phyloP scores from a whole-genome alignment of 2,888 invertebrate genomes.

The Xanthorhoe spadicearia region DNA sequence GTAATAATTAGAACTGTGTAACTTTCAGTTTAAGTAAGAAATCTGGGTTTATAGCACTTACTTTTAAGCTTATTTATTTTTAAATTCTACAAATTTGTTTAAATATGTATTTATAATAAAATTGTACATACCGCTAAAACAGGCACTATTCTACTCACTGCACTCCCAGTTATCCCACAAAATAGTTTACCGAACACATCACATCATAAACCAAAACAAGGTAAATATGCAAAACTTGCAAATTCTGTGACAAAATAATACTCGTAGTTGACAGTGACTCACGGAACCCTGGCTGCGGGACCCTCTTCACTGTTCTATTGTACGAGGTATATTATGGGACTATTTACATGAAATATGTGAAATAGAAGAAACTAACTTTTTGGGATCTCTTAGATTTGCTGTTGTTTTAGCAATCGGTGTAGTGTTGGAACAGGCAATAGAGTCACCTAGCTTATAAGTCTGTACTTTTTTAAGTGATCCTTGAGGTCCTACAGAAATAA shows the following conservation, averaged over 20 bases:
- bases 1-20: too few relatives aligned
- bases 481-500: too few relatives aligned
- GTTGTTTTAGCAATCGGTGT: slow-evolving; percentile 8
- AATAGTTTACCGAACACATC: too few relatives aligned
- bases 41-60: too few relatives aligned
- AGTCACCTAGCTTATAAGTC: too few relatives aligned
- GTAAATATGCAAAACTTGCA: slow-evolving; percentile 16
- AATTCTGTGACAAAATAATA: slow-evolving; percentile 28
- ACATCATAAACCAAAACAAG: neutral
- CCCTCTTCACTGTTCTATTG: slow-evolving; percentile 26
- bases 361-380: slow-evolving; percentile 13
- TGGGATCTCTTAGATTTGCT: neutral
- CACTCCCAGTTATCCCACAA: neutral
- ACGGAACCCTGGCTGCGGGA: slow-evolving; percentile 9
- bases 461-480: too few relatives aligned
- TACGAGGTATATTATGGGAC: too few relatives aligned
- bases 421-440: too few relatives aligned
- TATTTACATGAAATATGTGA: slow-evolving; percentile 27
- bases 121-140: neutral
- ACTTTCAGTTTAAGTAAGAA: too few relatives aligned
- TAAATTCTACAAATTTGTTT: too few relatives aligned
- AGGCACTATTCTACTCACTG: neutral
- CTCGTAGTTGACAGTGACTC: slow-evolving; percentile 17
- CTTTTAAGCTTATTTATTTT: too few relatives aligned
- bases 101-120: too few relatives aligned